A percentile compares a stretch with the other conserved stretches of the same genome.
These are phyloP conservation scores for Xestia sexstrigata DNA, from an alignment of 2,888 invertebrate species.

Conservation along the genomic window DNA sequence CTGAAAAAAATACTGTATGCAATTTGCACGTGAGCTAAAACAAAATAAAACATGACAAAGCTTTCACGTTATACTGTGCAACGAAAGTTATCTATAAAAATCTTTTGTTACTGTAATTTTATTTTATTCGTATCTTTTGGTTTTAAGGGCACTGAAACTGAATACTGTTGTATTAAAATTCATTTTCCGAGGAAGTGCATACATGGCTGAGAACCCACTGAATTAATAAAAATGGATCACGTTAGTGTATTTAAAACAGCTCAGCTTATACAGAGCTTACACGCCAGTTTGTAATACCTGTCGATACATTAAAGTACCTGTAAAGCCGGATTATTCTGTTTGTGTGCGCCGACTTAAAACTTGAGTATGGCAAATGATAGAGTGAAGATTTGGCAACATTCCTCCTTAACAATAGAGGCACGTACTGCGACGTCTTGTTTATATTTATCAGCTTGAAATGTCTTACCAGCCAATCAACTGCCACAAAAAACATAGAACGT, in stretches of 20 bases:
- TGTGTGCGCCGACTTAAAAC: conserved; percentile 66
- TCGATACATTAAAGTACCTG: conserved; percentile 59
- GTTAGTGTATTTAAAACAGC: conserved; percentile 25
- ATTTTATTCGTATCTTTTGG: not conserved
- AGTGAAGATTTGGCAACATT: conserved; percentile 54
- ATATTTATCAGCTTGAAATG: conserved; percentile 75
- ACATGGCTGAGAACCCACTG: not conserved
- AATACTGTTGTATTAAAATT: not conserved
- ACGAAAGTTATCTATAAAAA: conserved; percentile 6
- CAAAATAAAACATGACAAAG: conserved; percentile 33
- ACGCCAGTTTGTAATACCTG: conserved; percentile 43
- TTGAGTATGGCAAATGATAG: conserved; percentile 66
- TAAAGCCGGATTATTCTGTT: conserved; percentile 69
- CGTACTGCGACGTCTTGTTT: conserved; percentile 76
- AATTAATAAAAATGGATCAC: conserved; percentile 20
- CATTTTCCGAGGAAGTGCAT: not conserved
- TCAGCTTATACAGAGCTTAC: conserved; percentile 16
- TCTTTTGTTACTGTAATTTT: not conserved
- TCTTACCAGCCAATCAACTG: conserved; percentile 52
- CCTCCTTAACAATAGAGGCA: conserved; percentile 67
- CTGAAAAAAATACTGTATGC: conserved; percentile 12
- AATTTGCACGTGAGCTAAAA: not conserved
- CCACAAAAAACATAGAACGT: conserved; percentile 60
- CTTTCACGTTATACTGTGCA: not conserved
- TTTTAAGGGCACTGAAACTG: not conserved